Base-by-base conservation (phyloP, 2,113 vertebrate species). In the Paradisaea rubra region DNA sequence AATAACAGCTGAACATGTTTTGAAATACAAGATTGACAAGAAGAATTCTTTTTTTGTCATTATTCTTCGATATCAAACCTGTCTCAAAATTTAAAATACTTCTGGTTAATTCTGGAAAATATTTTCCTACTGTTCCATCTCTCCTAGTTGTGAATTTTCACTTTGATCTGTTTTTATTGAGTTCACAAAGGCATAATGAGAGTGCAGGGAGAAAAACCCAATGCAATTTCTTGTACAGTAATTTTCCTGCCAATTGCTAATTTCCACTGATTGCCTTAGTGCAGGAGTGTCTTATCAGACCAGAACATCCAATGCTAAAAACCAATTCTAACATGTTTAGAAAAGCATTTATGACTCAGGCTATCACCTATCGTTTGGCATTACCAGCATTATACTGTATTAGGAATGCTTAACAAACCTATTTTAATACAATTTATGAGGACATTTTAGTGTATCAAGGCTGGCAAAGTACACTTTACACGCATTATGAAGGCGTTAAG, bases 181-280 rank as follows among this genome's bases (percentile, higher is more conserved):
- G 19, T 89, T 79, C 4, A 6, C 30, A 44, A 92, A 71, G 7
- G 18, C 57, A 54, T 93, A 84, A 94, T 72, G 37, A 63, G 31
- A 54, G 10, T 28, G 37, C 2, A 28, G 30, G 17, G 3, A 41
- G 19, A 88, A 76, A 73, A 76, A 89, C 11, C 6, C 11, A 49
- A 31, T 0, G 5, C 49, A 81, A 74, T 96, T 86, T 85, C 70
- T 89, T 80, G 81, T 81, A 69, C 37, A 33, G 86, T 74, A 82
- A 92, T 93, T 95, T 96, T 86, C 73, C 42, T 87, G 70, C 30
- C 63, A 79, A 22, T 81, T 81, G 54, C 70, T 80, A 35, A 86
- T 94, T 94, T 89, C 54, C 7, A 3, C 47, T 92, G 84, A 95
- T 88, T 92, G 81, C 84, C 63, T 82, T 64, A 59, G 66, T 39